A percentile compares a stretch with the other conserved stretches of the same genome.
phyloP scores from a whole-genome alignment of 2,888 invertebrate species.

The Frankliniella intonsa region DNA sequence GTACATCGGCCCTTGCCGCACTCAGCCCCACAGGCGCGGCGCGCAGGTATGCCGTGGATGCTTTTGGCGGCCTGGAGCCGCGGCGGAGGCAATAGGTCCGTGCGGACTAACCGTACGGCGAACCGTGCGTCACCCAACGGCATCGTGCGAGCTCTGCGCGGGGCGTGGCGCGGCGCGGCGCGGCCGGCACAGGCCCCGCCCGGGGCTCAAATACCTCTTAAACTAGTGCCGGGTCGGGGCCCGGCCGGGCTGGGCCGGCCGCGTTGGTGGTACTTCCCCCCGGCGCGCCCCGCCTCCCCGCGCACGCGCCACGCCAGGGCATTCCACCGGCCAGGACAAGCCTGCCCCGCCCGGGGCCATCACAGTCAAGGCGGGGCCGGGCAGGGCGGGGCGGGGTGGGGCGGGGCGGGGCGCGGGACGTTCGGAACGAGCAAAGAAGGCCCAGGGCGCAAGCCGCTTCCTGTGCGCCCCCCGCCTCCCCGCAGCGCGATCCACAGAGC shows the following conservation, averaged over 20 bases:
- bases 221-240: neutral
- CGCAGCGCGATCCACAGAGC: neutral
- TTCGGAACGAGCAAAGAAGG: neutral
- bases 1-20: too few relatives aligned
- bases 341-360: constrained; percentile 17
- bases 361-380: neutral
- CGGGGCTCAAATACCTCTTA: constrained; percentile 7
- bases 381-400: neutral
- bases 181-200: neutral
- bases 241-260: neutral
- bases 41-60: neutral
- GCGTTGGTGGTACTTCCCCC: neutral
- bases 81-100: neutral
- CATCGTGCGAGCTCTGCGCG: neutral
- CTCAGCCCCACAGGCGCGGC: neutral
- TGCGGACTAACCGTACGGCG: neutral
- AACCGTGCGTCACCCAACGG: neutral
- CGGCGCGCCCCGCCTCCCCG: constrained; percentile 21
- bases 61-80: neutral
- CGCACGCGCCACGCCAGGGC: neutral
- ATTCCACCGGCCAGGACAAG: constrained; percentile 19
- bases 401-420: neutral
- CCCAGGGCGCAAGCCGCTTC: constrained; percentile 14
- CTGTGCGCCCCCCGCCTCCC: neutral
- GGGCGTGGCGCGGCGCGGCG: neutral